A percentile compares a stretch with the other conserved stretches of the same genome.
These are phyloP conservation scores for Megalops atlanticus DNA, from an alignment of 2,113 vertebrate species.

Conservation along the genomic window DNA sequence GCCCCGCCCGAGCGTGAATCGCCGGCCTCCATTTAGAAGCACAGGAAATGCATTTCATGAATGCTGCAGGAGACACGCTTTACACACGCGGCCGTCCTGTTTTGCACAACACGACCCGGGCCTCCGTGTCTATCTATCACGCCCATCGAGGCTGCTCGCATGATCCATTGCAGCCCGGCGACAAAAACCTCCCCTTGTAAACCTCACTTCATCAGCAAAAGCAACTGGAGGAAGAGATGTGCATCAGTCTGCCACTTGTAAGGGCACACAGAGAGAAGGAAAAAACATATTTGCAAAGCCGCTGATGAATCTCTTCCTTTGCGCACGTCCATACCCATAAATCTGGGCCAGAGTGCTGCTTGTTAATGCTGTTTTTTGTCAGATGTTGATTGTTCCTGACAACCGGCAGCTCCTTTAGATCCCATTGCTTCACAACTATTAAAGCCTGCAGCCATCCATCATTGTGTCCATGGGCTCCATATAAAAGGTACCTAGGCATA, in stretches of 20 bases:
- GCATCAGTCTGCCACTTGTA: conserved; percentile 5
- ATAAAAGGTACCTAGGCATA: background rate
- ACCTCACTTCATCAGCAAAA: no score
- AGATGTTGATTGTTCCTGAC: background rate
- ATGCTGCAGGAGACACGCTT: background rate
- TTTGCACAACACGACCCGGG: background rate
- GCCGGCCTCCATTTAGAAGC: background rate
- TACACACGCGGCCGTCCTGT: background rate
- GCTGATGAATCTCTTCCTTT: conserved; percentile 6
- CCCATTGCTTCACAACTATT: background rate
- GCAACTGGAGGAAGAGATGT: background rate
- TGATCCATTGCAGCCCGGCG: background rate
- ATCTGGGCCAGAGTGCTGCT: background rate
- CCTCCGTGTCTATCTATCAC: background rate
- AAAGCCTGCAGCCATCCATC: background rate
- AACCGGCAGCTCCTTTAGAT: background rate
- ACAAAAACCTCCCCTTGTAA: background rate
- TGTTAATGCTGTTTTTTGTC: background rate
- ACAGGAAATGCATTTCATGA: background rate
- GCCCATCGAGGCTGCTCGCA: background rate
- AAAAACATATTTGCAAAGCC: background rate
- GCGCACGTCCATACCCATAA: background rate
- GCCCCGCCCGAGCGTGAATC: background rate
- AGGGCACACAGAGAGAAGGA: no score
- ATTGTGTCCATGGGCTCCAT: background rate